Conservation (phyloP, 1,140 invertebrate genomes). For the Lutraria rhynchaena region DNA sequence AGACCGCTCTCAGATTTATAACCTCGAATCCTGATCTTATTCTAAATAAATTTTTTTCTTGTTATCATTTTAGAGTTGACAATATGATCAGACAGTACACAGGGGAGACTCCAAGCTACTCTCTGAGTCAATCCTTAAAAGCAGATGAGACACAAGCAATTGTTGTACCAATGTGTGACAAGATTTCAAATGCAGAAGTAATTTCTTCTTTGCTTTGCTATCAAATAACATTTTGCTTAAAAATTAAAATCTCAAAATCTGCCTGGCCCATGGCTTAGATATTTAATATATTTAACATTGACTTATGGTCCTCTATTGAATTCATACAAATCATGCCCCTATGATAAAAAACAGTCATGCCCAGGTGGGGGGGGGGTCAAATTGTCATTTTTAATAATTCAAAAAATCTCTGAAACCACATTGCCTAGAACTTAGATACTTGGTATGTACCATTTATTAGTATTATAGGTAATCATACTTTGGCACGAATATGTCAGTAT, state of each 20-base stretch:
- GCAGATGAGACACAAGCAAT: not conserved
- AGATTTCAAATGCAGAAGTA: conserved; percentile 23
- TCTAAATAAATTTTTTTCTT: no score
- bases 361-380: no score
- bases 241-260: not conserved
- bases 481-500: no score
- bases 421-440: no score
- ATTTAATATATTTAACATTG: not conserved
- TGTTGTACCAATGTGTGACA: not conserved
- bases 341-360: no score
- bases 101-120: not conserved
- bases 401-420: no score
- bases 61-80: not conserved
- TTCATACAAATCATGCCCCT: not conserved
- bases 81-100: not conserved
- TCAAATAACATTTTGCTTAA: not conserved
- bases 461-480: no score
- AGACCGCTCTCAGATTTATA: no score
- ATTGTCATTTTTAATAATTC: no score
- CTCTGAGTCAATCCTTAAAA: not conserved
- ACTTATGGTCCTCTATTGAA: not conserved
- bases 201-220: not conserved
- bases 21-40: no score
- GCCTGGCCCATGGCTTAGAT: not conserved
- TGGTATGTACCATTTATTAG: no score